phyloP scores from a whole-genome alignment of 2,113 vertebrate genomes.

The Amblyornis subalaris region DNA sequence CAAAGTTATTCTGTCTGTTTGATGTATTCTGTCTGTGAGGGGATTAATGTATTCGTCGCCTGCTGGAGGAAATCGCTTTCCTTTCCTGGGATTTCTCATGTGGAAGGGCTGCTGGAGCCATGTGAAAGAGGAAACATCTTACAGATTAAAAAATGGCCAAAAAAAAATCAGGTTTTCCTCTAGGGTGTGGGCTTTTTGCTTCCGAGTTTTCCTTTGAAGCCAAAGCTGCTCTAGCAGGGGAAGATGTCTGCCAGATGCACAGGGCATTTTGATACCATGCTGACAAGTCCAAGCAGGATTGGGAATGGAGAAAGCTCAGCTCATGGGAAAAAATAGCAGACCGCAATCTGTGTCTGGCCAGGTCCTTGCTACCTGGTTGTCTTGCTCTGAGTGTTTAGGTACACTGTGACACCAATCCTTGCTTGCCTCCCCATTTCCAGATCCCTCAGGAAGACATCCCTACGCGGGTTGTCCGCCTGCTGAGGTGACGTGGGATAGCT shows the following conservation, averaged over 20 bases:
- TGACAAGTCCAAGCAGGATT: not conserved
- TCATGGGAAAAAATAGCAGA: not conserved
- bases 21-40: not conserved
- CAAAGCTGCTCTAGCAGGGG: not conserved
- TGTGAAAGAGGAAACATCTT: slow-evolving; percentile 28
- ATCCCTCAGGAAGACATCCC: not conserved
- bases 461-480: accelerated
- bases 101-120: not conserved
- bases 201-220: slow-evolving; percentile 33
- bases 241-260: not conserved
- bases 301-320: not conserved
- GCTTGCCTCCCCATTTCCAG: not conserved
- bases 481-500: not conserved
- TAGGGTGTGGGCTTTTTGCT: slow-evolving; percentile 2
- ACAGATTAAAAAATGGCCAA: not conserved
- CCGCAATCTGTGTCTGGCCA: not conserved
- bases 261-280: not conserved
- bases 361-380: not conserved
- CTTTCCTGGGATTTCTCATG: slow-evolving; percentile 39
- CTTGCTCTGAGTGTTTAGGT: not conserved
- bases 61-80: slow-evolving; percentile 11
- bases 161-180: not conserved
- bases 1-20: not conserved
- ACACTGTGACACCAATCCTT: not conserved
- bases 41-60: not conserved